Evolutionary conservation across 2,113 vertebrate genomes (phyloP).

Genomic region (Alethe castanea): DNA sequence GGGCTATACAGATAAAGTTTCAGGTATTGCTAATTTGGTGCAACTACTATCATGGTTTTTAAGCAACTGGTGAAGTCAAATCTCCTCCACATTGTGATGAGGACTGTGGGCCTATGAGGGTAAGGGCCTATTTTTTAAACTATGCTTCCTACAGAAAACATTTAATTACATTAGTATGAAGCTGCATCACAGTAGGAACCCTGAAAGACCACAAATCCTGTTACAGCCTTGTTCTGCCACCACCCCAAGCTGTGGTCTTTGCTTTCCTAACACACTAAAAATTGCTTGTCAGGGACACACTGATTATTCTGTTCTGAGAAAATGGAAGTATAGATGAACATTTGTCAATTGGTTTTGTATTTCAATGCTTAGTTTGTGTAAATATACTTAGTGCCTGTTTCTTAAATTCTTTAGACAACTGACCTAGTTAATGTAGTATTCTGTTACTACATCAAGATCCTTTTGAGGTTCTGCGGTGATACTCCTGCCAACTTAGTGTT

Average conservation of each 20-base stretch:
- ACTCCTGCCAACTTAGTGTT: rapidly evolving
- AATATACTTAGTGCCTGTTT: background rate
- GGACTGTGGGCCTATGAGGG: background rate
- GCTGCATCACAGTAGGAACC: background rate
- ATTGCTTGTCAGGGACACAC: background rate
- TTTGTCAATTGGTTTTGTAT: background rate
- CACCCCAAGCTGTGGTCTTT: background rate
- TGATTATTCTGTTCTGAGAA: background rate
- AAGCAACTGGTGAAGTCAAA: background rate
- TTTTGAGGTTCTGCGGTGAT: background rate
- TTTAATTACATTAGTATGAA: background rate
- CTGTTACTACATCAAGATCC: background rate
- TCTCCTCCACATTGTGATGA: background rate
- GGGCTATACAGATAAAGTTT: background rate
- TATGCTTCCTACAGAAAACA: background rate
- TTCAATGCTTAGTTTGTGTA: background rate
- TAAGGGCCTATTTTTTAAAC: background rate
- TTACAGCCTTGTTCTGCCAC: background rate
- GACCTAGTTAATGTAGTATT: background rate
- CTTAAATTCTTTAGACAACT: background rate
- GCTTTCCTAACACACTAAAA: background rate
- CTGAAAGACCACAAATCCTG: background rate
- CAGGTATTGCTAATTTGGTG: background rate
- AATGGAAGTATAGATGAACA: background rate
- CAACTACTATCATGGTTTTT: background rate